Base-by-base conservation (phyloP, 1,140 invertebrate species). In the Hermetia illucens region DNA sequence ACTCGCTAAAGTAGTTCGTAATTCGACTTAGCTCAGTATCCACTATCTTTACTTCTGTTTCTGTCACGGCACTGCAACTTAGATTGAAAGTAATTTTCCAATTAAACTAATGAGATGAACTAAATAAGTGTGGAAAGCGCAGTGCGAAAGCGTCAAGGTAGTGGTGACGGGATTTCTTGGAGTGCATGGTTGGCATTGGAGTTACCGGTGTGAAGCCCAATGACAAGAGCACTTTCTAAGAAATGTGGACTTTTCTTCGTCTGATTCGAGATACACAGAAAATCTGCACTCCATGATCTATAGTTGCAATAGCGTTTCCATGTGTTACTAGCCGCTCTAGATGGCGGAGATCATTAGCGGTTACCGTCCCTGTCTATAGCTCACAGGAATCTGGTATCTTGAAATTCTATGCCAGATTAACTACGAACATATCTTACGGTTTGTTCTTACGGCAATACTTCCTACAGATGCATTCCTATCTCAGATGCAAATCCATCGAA, bases 41-140 rank as follows among this genome's bases (percentile, higher is more conserved):
- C 16, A 5, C 5, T 8, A 32, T 32, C 5, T 32, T 6, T 32
- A 15, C 6, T 8, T 6, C 30, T 8, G 30, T 9, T 8, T n/a
- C 10, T 32, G 30, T 33, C 3, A 12, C 15, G 12, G 3, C 12
- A 16, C n/a, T 33, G n/a, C 31, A 33, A 32, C 13, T 8, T 6
- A 10, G 13, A 8, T 10, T 25, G 21, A 37, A 37, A 27, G 18
- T 15, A 37, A 25, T 37, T 25, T 24, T 37, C 22, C 22, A 13
- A 37, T 27, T 37, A 37, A 37, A 37, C 17, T 36, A 36, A 36
- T 21, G 34, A 36, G 34, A 8, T 8, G 24, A 25, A 25, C 24
- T 8, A 25, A n/a, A 25, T 25, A n/a, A 8, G 6, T n/a, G n/a
- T n/a, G 6, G 6, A 25, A 25, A 8, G n/a, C 24, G n/a, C 24